These are phyloP conservation scores for Phyllotreta striolata DNA, from an alignment of 2,888 invertebrate species.

Conservation along the genomic window DNA sequence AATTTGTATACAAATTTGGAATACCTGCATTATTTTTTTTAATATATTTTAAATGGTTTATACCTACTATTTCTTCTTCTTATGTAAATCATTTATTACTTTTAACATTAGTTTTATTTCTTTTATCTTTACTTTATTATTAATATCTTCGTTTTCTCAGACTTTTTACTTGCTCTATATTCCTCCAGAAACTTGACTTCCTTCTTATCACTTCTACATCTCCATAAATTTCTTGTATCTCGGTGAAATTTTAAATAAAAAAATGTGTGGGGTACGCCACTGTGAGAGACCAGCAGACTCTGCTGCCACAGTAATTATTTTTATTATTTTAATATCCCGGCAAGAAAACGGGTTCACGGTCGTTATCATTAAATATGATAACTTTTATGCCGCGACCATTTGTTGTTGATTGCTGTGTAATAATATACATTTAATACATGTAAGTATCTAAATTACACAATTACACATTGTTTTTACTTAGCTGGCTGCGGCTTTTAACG, in stretches of 20 bases:
- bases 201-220: too few relatives aligned
- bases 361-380: constrained; percentile 63
- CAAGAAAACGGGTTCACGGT: constrained; percentile 62
- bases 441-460: constrained; percentile 55
- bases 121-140: too few relatives aligned
- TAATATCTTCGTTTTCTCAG: too few relatives aligned
- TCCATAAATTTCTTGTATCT: too few relatives aligned
- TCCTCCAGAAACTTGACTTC: too few relatives aligned
- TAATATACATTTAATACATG: constrained; percentile 58
- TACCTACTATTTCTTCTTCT: too few relatives aligned
- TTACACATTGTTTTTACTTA: constrained; percentile 50
- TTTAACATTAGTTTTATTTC: too few relatives aligned
- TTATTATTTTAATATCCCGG: constrained; percentile 62
- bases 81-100: too few relatives aligned
- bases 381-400: constrained; percentile 60
- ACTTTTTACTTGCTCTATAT: too few relatives aligned
- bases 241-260: not conserved
- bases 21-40: too few relatives aligned
- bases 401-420: constrained; percentile 60
- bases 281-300: constrained; percentile 50
- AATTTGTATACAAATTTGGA: too few relatives aligned
- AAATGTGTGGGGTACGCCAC: constrained; percentile 43
- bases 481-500: constrained; percentile 44
- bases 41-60: too few relatives aligned
- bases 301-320: constrained; percentile 58